Percentiles rank a stretch among this genome's conserved stretches.
Evolutionary conservation across 2,113 vertebrate species (phyloP).

Genomic region (Indri indri): DNA sequence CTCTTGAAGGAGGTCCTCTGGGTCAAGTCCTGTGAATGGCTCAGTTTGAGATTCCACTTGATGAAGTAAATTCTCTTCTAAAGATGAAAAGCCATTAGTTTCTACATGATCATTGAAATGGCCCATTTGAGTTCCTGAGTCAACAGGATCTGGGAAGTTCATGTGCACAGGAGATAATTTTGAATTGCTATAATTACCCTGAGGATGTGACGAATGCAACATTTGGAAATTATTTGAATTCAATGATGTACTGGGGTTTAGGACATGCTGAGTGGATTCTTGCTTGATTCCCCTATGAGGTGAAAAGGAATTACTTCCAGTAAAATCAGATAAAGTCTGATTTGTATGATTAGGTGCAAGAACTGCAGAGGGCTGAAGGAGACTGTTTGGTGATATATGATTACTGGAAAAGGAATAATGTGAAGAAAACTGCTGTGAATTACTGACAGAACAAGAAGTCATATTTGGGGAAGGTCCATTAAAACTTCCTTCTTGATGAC

Average conservation of each 20-base stretch:
- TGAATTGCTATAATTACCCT: constrained; percentile 90
- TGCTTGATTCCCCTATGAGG: constrained; percentile 88
- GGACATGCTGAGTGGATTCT: constrained; percentile 83
- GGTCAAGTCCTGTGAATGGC: constrained; percentile 91
- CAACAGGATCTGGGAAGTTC: constrained; percentile 85
- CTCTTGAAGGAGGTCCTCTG: constrained; percentile 93
- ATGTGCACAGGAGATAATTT: constrained; percentile 93
- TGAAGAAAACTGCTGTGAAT: constrained; percentile 88
- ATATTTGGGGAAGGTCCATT: constrained; percentile 88
- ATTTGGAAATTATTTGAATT: constrained; percentile 91
- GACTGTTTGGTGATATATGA: constrained; percentile 87
- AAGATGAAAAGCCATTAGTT: constrained; percentile 91
- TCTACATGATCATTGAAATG: constrained; percentile 87
- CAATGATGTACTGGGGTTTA: constrained; percentile 85
- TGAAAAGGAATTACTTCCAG: constrained; percentile 90
- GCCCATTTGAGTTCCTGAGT: constrained; percentile 87
- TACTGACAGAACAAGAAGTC: constrained; percentile 90
- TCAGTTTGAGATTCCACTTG: constrained; percentile 89
- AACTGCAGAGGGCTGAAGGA: constrained; percentile 87
- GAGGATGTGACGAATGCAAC: constrained; percentile 90
- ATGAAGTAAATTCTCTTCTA: constrained; percentile 91
- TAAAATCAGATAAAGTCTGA: constrained; percentile 88
- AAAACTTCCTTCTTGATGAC: constrained; percentile 86
- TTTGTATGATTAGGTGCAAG: constrained; percentile 85
- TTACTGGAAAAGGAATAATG: constrained; percentile 93